phyloP scores from a whole-genome alignment of 2,113 vertebrate species.

The Colinus virginianus region DNA sequence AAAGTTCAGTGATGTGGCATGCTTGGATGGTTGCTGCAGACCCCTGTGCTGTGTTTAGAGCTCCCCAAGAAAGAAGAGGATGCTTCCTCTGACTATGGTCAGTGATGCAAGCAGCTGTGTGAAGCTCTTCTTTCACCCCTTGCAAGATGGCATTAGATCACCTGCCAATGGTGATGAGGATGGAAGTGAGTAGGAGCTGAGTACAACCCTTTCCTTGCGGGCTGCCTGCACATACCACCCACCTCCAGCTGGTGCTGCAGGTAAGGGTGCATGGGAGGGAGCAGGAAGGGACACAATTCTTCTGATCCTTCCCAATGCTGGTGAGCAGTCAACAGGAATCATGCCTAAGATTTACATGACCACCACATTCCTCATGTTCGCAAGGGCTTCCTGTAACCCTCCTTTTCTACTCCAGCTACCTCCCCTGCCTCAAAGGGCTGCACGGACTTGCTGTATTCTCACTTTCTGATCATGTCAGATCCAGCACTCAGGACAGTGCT shows the following conservation, averaged over 20 bases:
- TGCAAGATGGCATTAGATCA: neutral
- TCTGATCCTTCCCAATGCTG: neutral
- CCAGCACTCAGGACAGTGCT: neutral
- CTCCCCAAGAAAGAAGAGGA: neutral
- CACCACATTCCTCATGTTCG: neutral
- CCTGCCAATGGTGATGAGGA: neutral
- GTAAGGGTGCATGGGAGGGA: neutral
- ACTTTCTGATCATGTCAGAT: neutral
- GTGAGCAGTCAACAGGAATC: neutral
- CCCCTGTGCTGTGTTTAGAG: neutral
- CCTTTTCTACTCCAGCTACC: neutral
- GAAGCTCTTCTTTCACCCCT: neutral
- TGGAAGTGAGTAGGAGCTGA: neutral
- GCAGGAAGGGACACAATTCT: neutral
- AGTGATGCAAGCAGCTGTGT: rapidly evolving
- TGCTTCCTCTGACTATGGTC: neutral
- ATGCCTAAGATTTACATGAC: neutral
- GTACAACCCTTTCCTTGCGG: neutral
- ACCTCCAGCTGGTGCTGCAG: neutral
- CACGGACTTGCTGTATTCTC: neutral
- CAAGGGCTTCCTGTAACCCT: neutral
- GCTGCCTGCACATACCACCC: neutral
- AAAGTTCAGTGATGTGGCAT: neutral
- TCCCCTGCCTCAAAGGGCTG: neutral
- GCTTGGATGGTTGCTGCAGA: rapidly evolving